Evolutionary conservation across 2,113 vertebrate species (phyloP).

Genomic region (Triplophysa rosa): DNA sequence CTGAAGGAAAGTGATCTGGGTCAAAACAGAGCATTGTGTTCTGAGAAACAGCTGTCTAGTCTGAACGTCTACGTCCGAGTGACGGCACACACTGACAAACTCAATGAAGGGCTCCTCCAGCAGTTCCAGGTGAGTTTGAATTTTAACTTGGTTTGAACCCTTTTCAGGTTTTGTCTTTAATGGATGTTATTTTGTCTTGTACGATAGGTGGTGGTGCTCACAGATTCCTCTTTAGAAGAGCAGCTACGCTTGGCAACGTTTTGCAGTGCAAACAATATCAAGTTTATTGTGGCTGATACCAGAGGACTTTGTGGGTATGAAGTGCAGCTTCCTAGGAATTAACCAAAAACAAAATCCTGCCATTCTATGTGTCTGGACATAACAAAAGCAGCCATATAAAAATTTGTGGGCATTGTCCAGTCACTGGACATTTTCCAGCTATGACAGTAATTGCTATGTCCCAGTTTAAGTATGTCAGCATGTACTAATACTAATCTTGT

Average conservation of each 20-base stretch:
- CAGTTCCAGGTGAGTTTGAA: constrained; percentile 76
- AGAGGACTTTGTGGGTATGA: constrained; percentile 87
- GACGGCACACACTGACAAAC: constrained; percentile 55
- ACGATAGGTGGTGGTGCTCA: constrained; percentile 85
- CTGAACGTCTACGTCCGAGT: constrained; percentile 78
- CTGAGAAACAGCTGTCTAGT: constrained; percentile 65
- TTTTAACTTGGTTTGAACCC: neutral
- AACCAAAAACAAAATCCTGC: neutral
- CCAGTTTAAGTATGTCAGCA: neutral
- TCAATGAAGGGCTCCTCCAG: constrained; percentile 72
- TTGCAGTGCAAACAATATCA: constrained; percentile 75
- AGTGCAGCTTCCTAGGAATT: neutral
- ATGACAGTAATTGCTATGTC: neutral
- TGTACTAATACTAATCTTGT: neutral
- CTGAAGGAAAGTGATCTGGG: constrained; percentile 75
- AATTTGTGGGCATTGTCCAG: too few relatives aligned
- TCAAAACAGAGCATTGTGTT: constrained; percentile 78
- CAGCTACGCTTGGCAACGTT: constrained; percentile 76
- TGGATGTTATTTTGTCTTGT: neutral
- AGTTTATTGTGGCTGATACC: constrained; percentile 81
- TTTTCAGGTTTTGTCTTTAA: neutral
- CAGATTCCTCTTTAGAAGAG: constrained; percentile 80
- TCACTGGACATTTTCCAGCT: too few relatives aligned
- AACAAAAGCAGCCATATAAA: neutral
- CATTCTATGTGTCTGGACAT: neutral